These are phyloP conservation scores for Melanargia galathea DNA, from an alignment of 2,888 invertebrate genomes.

Conservation along the genomic window DNA sequence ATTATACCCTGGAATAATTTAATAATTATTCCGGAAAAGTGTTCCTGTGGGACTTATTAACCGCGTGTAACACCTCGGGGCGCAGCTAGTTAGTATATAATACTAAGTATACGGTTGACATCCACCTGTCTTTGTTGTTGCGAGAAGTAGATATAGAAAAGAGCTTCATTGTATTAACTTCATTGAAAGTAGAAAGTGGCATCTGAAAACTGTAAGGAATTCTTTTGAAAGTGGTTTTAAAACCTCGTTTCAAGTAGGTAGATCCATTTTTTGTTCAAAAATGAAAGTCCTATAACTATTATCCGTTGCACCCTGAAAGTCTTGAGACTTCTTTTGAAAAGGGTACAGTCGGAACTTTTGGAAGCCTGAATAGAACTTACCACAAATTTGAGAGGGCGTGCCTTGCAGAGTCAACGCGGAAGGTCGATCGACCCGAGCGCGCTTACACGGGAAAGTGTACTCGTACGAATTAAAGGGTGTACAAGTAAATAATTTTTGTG, in stretches of 20 bases:
- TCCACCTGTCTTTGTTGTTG: too few relatives aligned
- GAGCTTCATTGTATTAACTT: neutral
- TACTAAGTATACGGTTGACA: too few relatives aligned
- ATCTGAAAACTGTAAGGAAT: constrained; percentile 1
- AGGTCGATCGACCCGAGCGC: constrained; percentile 61
- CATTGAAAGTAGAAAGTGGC: neutral
- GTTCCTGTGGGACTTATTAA: too few relatives aligned
- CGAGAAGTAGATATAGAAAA: neutral
- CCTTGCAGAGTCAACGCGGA: constrained; percentile 52
- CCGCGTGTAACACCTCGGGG: too few relatives aligned
- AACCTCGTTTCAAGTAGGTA: constrained; percentile 6
- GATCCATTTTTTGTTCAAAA: constrained; percentile 9
- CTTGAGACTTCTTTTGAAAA: constrained; percentile 15
- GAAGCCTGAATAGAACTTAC: constrained; percentile 22
- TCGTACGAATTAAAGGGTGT: neutral
- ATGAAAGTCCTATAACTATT: too few relatives aligned
- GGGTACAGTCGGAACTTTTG: constrained; percentile 26
- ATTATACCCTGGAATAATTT: too few relatives aligned
- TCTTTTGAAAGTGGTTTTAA: constrained; percentile 7
- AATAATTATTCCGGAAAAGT: too few relatives aligned
- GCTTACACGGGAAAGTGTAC: constrained; percentile 43
- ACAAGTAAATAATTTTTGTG: too few relatives aligned
- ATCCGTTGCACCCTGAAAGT: constrained; percentile 1
- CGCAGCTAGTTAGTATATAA: too few relatives aligned
- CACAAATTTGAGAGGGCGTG: constrained; percentile 36